Evolutionary conservation across 2,888 invertebrate genomes (phyloP).

Genomic region (Pyrochroa serraticornis): DNA sequence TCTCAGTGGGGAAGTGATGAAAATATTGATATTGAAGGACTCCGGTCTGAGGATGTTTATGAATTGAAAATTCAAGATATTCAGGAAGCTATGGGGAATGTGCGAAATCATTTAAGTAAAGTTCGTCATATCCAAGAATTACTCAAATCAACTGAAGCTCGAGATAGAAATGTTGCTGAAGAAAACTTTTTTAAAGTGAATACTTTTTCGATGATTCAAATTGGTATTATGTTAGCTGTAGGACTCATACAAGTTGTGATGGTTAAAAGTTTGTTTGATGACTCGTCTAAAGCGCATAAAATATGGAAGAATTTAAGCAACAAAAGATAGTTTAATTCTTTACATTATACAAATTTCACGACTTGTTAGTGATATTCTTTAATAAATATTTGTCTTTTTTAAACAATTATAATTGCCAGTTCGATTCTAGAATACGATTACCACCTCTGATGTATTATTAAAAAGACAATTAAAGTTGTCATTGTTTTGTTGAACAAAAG

Average conservation of each 20-base stretch:
- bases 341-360: too few relatives aligned
- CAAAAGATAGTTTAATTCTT: constrained; percentile 11
- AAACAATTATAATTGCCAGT: too few relatives aligned
- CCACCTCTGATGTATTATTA: too few relatives aligned
- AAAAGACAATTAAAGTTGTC: too few relatives aligned
- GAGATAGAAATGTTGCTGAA: constrained; percentile 83
- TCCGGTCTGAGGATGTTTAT: constrained; percentile 63
- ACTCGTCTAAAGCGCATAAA: constrained; percentile 51
- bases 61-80: constrained; percentile 68
- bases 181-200: constrained; percentile 82
- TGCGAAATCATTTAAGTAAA: constrained; percentile 66
- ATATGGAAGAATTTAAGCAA: constrained; percentile 50
- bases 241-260: constrained; percentile 79
- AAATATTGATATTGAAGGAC: constrained; percentile 57
- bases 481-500: too few relatives aligned
- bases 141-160: constrained; percentile 75
- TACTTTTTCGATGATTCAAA: constrained; percentile 76
- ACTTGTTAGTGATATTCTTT: too few relatives aligned
- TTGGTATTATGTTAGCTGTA: constrained; percentile 74
- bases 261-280: constrained; percentile 80
- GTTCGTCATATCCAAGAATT: constrained; percentile 72
- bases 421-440: too few relatives aligned
- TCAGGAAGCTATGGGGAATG: constrained; percentile 68
- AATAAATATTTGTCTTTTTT: too few relatives aligned
- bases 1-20: constrained; percentile 61